Percentiles rank a stretch among this genome's conserved stretches.
These are phyloP conservation scores for Garrulus glandarius DNA, from an alignment of 2,797 vertebrate genomes.

Conservation along the genomic window DNA sequence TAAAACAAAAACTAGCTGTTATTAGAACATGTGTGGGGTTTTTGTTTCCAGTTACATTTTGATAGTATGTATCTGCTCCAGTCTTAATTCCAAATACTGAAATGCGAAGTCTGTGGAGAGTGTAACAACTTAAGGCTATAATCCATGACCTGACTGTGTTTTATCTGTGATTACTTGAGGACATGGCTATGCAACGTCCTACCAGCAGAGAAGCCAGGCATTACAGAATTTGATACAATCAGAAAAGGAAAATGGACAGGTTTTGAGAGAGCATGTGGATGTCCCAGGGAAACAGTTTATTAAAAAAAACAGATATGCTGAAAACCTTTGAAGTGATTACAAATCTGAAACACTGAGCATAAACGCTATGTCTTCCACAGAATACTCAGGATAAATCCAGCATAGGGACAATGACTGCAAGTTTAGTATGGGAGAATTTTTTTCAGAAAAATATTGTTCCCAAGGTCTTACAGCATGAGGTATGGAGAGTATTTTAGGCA, in stretches of 20 bases:
- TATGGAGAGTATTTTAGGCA: neutral
- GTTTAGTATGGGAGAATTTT: neutral
- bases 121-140: neutral
- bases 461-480: neutral
- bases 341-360: neutral
- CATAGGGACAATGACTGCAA: neutral
- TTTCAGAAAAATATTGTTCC: neutral
- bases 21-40: rapidly evolving
- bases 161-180: neutral
- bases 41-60: neutral
- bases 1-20: neutral
- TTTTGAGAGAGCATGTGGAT: neutral
- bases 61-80: neutral
- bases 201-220: neutral
- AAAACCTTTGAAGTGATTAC: neutral
- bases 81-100: neutral
- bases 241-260: neutral
- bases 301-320: neutral
- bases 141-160: neutral
- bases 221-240: neutral
- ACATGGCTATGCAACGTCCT: neutral
- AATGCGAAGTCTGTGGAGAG: neutral
- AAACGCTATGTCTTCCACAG: neutral
- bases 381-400: neutral
- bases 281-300: neutral